Conservation (phyloP, 2,113 vertebrate genomes). For the Mastomys coucha region DNA sequence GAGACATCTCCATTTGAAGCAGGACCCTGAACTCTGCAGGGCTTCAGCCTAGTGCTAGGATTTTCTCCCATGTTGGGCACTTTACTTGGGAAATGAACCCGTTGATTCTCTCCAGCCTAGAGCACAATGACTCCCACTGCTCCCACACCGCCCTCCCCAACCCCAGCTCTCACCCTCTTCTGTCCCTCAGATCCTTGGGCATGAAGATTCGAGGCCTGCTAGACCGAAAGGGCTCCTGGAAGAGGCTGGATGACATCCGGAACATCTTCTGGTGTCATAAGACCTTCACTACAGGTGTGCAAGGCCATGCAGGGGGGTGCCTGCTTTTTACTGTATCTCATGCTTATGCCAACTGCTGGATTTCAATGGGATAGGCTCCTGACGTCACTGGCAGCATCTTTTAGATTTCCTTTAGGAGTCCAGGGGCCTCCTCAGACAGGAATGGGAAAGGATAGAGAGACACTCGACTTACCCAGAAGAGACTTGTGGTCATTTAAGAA, state of each 20-base stretch:
- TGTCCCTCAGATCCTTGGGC: constrained; percentile 75
- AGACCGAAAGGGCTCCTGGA: constrained; percentile 79
- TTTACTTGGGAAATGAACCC: neutral
- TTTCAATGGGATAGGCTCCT: neutral
- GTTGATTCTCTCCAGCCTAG: neutral
- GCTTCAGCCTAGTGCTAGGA: neutral
- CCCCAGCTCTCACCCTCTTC: neutral
- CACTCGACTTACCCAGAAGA: neutral
- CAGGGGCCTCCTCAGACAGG: neutral
- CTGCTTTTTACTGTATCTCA: too few relatives aligned
- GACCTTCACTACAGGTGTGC: constrained; percentile 74
- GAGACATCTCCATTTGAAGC: neutral
- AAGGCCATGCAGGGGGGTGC: neutral
- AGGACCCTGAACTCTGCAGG: neutral
- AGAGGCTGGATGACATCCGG: constrained; percentile 79
- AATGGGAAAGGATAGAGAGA: neutral
- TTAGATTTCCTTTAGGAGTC: neutral
- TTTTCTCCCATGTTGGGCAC: neutral
- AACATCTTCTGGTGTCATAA: constrained; percentile 83
- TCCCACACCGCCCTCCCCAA: too few relatives aligned
- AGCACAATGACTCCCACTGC: neutral
- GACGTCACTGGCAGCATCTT: neutral
- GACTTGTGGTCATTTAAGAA: neutral
- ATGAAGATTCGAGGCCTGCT: constrained; percentile 81
- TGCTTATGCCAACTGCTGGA: neutral